These are phyloP conservation scores for Rhynchophorus ferrugineus DNA, from an alignment of 1,140 invertebrate genomes.

Conservation along the genomic window DNA sequence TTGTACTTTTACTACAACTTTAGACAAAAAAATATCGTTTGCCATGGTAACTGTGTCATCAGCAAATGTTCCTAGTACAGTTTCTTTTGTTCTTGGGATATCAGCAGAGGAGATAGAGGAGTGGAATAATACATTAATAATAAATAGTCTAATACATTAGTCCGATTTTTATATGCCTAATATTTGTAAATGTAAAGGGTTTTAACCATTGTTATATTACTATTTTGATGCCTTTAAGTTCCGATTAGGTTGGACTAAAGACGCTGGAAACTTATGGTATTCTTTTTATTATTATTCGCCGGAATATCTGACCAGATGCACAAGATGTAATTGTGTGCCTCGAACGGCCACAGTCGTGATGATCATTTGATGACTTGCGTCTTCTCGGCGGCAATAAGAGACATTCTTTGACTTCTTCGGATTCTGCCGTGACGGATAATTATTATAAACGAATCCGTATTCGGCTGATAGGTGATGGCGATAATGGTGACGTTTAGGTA, in stretches of 20 bases:
- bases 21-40: too few relatives aligned
- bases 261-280: not conserved
- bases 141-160: too few relatives aligned
- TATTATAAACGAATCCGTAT: slow-evolving; percentile 10
- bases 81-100: too few relatives aligned
- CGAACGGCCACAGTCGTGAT: slow-evolving; percentile 17
- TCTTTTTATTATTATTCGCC: not conserved
- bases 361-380: slow-evolving; percentile 21
- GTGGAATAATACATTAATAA: too few relatives aligned
- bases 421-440: slow-evolving; percentile 16
- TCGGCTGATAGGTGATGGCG: not conserved
- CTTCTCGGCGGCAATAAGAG: slow-evolving; percentile 19
- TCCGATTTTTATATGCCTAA: too few relatives aligned
- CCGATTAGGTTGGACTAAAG: slow-evolving; percentile 6
- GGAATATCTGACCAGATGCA: slow-evolving; percentile 10
- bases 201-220: too few relatives aligned
- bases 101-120: too few relatives aligned
- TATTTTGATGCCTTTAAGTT: slow-evolving; percentile 1
- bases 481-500: slow-evolving; percentile 1
- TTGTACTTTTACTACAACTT: too few relatives aligned
- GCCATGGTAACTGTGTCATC: too few relatives aligned
- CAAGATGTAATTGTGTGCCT: slow-evolving; percentile 20
- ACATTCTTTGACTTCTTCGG: slow-evolving; percentile 20
- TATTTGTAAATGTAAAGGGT: too few relatives aligned
- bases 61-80: too few relatives aligned